A percentile compares a stretch with the other conserved stretches of the same genome.
These are phyloP conservation scores for Amniataba percoides DNA, from an alignment of 2,797 vertebrate genomes.

Conservation along the genomic window DNA sequence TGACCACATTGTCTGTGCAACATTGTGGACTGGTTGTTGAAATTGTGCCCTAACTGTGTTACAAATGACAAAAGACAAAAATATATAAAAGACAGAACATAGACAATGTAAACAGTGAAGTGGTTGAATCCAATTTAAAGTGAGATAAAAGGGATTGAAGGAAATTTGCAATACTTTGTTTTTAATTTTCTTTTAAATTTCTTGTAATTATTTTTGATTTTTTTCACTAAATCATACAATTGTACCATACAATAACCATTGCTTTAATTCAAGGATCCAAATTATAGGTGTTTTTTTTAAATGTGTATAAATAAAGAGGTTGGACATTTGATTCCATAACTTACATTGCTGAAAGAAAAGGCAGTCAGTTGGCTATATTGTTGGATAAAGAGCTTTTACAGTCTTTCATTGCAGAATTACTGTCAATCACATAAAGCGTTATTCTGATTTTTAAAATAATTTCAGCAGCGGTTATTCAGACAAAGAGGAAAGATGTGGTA, in stretches of 20 bases:
- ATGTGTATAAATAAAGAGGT: constrained; percentile 4
- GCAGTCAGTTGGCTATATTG: not conserved
- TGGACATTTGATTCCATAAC: not conserved
- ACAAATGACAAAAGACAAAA: not conserved
- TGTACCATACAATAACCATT: not conserved
- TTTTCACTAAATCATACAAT: not conserved
- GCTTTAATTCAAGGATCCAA: not conserved
- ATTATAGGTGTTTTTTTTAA: not conserved
- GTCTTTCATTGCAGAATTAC: not conserved
- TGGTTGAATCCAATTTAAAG: not conserved
- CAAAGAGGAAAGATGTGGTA: not conserved
- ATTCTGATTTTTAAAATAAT: not conserved
- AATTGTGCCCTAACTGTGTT: not conserved
- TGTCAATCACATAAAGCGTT: not conserved
- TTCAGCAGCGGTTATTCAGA: not conserved
- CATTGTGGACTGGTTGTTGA: not conserved
- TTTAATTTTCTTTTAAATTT: not conserved
- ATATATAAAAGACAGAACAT: not conserved
- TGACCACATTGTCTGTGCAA: not conserved
- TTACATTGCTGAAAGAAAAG: not conserved
- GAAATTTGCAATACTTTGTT: constrained; percentile 11
- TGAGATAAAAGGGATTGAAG: not conserved
- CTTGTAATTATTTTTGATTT: constrained; percentile 6
- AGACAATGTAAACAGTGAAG: not conserved
- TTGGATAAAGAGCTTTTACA: not conserved